Evolutionary conservation across 2,888 invertebrate species (phyloP), one percentile per base, ranked within the genome.

Genomic region (Melieria picta): DNA sequence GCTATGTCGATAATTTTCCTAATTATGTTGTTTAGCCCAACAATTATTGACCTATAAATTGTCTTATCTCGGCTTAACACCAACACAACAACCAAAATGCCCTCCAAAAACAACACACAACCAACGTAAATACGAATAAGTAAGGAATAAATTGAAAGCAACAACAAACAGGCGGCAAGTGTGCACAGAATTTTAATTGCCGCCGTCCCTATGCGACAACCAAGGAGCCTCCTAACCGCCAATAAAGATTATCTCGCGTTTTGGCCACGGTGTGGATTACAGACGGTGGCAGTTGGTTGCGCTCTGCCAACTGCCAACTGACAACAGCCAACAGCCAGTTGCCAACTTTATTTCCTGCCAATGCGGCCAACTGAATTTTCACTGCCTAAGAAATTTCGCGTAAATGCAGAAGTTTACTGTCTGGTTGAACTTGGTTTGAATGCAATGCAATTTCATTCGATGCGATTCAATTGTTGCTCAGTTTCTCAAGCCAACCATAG

Each of bases 21-120:
- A 78, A 78, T 77, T 78, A 76, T 75, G 74, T 75, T 76, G 75
- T 78, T 74, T 74, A 74, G 74, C 72, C 70, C 72, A 71, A 72
- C 67, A 73, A 74, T 77, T 77, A 78, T 76, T 75, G 69, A 73
- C 72, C 71, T 69, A 76, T 76, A 77, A 78, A 78, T 73, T 72
- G 50, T 63, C 72, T 72, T 72, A 75, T 74, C 72, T 57, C 43
- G 63, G 45, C 50, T 56, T 61, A 30, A 60, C 30, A 63, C 63
- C 50, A 69, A 67, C 60, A 52, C 45, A 45, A 55, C 43, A 16
- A 13, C 64, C 13, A 45, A 64, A 30, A 45, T 65, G 56, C 55
- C 11, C 43, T 56, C 16, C 43, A 64, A 69, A 47, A 13, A 11
- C 61, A 61, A 57, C 47, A 42, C 48, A 63, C 56, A 56, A 52